Percentiles rank a stretch among this genome's conserved stretches.
Evolutionary conservation across 2,797 vertebrate species (phyloP).

Genomic region (Pangasius djambal): DNA sequence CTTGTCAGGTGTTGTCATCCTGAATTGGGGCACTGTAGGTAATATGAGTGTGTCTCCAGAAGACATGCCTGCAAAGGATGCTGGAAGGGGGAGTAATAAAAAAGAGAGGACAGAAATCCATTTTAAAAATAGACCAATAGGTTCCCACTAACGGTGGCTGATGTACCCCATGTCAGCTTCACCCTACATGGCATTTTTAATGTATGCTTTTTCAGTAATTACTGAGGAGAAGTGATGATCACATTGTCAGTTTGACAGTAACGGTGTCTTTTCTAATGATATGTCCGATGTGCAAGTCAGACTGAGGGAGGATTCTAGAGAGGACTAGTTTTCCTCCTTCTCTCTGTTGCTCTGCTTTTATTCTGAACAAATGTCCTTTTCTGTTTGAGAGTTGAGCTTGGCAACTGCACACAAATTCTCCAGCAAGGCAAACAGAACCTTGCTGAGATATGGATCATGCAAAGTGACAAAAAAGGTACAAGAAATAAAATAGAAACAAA

Average conservation of each 20-base stretch:
- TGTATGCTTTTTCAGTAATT: neutral
- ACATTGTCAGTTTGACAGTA: neutral
- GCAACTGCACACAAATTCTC: neutral
- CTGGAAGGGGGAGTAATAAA: neutral
- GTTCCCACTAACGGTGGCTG: neutral
- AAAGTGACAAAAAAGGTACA: neutral
- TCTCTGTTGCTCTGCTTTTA: neutral
- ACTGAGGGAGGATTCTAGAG: too few relatives aligned
- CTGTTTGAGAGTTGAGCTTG: neutral
- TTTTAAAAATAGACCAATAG: neutral
- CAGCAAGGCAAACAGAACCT: neutral
- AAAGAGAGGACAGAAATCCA: neutral
- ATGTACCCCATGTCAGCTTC: neutral
- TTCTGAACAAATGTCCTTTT: neutral
- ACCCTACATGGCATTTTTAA: neutral
- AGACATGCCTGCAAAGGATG: slow-evolving; percentile 47
- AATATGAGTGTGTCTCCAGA: slow-evolving; percentile 67
- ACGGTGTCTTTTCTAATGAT: neutral
- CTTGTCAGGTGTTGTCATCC: slow-evolving; percentile 61
- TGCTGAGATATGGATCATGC: neutral
- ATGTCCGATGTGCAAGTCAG: neutral
- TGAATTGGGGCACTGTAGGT: slow-evolving; percentile 54
- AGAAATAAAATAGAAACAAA: neutral
- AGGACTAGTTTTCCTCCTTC: too few relatives aligned
- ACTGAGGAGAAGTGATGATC: neutral